These are phyloP conservation scores for Poicephalus meyeri DNA, from an alignment of 2,113 vertebrate species.

Conservation along the genomic window DNA sequence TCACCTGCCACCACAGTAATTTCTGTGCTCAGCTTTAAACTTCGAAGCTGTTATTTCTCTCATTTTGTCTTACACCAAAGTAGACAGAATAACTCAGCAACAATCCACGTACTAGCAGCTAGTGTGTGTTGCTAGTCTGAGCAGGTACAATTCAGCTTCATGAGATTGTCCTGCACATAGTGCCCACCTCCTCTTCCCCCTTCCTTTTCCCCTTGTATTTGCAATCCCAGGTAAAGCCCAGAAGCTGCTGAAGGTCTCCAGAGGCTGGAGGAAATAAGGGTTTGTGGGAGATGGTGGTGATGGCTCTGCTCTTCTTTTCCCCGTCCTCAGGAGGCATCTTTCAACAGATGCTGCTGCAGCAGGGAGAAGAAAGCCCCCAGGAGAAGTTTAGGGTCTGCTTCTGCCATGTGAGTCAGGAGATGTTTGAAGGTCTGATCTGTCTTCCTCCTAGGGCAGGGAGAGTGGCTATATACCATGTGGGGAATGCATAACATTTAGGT, in stretches of 20 bases:
- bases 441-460: not conserved
- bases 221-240: not conserved
- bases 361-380: not conserved
- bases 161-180: not conserved
- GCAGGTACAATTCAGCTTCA: not conserved
- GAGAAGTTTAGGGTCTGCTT: not conserved
- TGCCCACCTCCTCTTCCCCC: not conserved
- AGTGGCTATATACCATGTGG: not conserved
- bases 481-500: not conserved
- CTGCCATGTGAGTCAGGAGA: not conserved
- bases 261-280: not conserved
- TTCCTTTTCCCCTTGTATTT: not conserved
- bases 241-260: not conserved
- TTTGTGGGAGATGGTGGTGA: not conserved
- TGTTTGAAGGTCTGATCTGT: not conserved
- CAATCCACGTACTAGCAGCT: rapidly evolving
- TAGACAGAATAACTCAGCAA: not conserved
- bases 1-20: not conserved
- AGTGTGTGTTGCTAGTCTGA: not conserved
- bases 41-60: not conserved
- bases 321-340: not conserved
- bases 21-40: not conserved
- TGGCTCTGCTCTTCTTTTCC: not conserved
- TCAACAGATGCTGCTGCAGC: not conserved
- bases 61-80: not conserved